Evolutionary conservation across 2,113 vertebrate genomes (phyloP).

Genomic region (Sylvia atricapilla): DNA sequence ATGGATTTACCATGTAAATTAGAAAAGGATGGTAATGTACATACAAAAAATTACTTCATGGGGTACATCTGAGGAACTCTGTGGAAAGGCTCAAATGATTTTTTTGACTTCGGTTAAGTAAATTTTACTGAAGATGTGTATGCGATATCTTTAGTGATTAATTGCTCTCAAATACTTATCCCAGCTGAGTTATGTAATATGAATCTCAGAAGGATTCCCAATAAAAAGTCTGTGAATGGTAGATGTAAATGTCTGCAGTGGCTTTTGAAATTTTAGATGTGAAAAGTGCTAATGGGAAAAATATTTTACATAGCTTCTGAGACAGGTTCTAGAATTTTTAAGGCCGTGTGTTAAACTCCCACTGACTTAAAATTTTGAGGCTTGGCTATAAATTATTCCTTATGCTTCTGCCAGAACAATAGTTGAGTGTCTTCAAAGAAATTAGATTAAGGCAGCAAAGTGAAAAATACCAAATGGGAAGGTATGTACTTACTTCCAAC

Average conservation of each 20-base stretch:
- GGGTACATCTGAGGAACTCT: neutral
- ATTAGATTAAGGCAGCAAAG: neutral
- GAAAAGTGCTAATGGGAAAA: constrained; percentile 21
- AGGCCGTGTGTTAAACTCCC: neutral
- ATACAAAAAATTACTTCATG: neutral
- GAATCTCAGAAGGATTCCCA: neutral
- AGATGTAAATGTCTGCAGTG: neutral
- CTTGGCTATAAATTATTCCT: constrained; percentile 22
- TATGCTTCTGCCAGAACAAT: neutral
- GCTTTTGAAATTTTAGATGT: neutral
- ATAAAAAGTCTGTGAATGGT: neutral
- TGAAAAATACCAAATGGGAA: neutral
- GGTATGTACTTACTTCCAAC: neutral
- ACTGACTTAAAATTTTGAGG: neutral
- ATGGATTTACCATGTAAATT: neutral
- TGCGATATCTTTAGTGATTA: neutral
- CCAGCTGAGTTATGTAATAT: neutral
- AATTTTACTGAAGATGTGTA: neutral
- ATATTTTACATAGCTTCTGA: neutral
- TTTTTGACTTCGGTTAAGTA: neutral
- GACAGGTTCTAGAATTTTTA: neutral
- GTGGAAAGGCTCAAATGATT: neutral
- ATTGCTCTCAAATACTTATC: constrained; percentile 18
- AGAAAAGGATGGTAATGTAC: neutral
- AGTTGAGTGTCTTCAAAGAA: constrained; percentile 7